Percentiles rank a stretch among this genome's conserved stretches.
phyloP scores from a whole-genome alignment of 2,888 invertebrate genomes.

The Rhamphomyia laevipes region DNA sequence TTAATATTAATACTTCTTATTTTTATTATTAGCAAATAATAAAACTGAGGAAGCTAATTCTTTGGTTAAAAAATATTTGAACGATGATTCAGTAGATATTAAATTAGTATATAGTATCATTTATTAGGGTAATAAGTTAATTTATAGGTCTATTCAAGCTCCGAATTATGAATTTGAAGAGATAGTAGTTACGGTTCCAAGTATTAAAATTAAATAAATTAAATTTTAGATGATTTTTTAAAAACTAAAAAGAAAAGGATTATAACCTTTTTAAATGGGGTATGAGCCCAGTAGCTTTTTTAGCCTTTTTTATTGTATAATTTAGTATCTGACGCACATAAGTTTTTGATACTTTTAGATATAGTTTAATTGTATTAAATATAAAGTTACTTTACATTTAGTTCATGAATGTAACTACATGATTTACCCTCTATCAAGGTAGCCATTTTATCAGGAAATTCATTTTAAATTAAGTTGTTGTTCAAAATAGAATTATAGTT shows the following conservation, averaged over 20 bases:
- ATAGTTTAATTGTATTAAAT: conserved; percentile 52
- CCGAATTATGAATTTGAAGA: conserved; percentile 38
- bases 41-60: conserved; percentile 45
- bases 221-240: conserved; percentile 39
- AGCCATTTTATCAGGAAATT: conserved; percentile 47
- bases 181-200: conserved; percentile 41
- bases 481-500: conserved; percentile 16
- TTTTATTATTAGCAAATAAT: conserved; percentile 38
- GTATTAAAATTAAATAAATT: conserved; percentile 42
- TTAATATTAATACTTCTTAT: conserved; percentile 23
- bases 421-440: conserved; percentile 51
- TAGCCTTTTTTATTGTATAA: conserved; percentile 48
- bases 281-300: conserved; percentile 40
- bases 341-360: conserved; percentile 48
- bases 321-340: conserved; percentile 51
- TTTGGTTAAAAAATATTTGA: conserved; percentile 51
- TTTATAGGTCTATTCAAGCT: conserved; percentile 51
- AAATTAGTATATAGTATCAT: conserved; percentile 40
- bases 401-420: conserved; percentile 32
- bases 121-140: conserved; percentile 48
- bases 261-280: conserved; percentile 38
- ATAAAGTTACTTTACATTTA: conserved; percentile 25
- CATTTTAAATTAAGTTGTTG: conserved; percentile 18
- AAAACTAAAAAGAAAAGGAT: conserved; percentile 43
- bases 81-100: conserved; percentile 41